Conservation (phyloP, 2,797 vertebrate genomes). For the Eupleurogrammus muticus region DNA sequence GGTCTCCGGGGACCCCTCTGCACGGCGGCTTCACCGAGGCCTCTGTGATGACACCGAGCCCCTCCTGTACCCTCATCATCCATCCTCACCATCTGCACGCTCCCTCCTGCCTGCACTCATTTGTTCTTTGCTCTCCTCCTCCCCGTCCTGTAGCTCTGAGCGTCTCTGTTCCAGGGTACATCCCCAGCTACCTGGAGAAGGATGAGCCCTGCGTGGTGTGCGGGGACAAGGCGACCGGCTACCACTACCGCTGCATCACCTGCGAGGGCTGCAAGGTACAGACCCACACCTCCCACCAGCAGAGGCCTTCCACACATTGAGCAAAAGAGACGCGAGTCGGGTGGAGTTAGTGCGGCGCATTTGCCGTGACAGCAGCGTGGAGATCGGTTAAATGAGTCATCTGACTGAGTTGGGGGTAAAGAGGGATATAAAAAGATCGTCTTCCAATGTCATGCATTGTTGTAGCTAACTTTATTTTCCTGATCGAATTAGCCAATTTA, state of each 20-base stretch:
- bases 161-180: constrained; percentile 89
- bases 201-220: constrained; percentile 98
- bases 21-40: constrained; percentile 49
- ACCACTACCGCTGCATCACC: constrained; percentile 99
- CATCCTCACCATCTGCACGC: background rate
- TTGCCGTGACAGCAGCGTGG: background rate
- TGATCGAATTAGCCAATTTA: constrained; percentile 11
- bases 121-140: constrained; percentile 26
- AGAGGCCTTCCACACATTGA: too few species aligned
- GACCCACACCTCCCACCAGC: too few species aligned
- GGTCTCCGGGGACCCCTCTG: constrained; percentile 35
- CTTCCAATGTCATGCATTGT: background rate
- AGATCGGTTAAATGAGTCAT: background rate
- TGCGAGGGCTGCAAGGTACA: constrained; percentile 97
- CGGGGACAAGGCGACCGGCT: constrained; percentile 96
- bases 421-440: background rate
- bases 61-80: constrained; percentile 19
- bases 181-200: constrained; percentile 99
- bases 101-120: background rate
- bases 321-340: too few species aligned
- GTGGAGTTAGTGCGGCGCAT: background rate
- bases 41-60: constrained; percentile 56
- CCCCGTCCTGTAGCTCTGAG: constrained; percentile 78
- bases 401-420: background rate
- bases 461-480: constrained; percentile 9